Evolutionary conservation across 1,140 invertebrate species (phyloP), one percentile per base, ranked within the genome.

Genomic region (Drosophila murphyi): DNA sequence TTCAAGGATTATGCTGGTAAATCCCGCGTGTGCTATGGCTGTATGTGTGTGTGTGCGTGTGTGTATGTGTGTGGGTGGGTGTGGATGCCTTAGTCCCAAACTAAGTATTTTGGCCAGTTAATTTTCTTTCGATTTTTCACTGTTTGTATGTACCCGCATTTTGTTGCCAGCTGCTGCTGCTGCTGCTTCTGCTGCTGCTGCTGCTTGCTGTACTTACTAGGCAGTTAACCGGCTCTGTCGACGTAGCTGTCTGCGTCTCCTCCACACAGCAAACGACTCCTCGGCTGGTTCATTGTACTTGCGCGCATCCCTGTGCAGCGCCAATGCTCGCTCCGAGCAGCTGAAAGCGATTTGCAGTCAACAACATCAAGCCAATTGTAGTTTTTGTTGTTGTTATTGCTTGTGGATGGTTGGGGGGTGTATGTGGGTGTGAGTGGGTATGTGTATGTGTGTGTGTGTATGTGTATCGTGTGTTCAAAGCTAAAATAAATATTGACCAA

Each of bases 401-500:
- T 72, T 55, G 34, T 69, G 39, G 12, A 28, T 20, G 10, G 43
- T 0, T 5, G 41, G 7, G 41, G 41, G 2, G 10, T 35, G 32
- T 47, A 10, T 34, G 10, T 60, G 51, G 45, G 54, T 55, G 12
- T 54, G 50, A 60, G 54, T 20, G 20, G 20, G 20, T 20, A 20
- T 20, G 20, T 62, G 63, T 48, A 48, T 45, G 56, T 57, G 51
- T 62, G 63, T 48, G 55, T 45, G 56, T 57, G 51, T 39, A 10
- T 10, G 47, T 67, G 47, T 55, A 7, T 52, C 32, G 37, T 51
- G 62, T 67, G 48, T 47, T 60, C 63, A 50, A 63, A 74, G 75
- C 54, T 60, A 63, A 76, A 63, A 69, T 61, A 88, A 89, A 89
- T 88, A 88, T 88, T 88, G 83, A 88, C 83, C 76, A 88, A 88